Percentiles rank a stretch among this genome's conserved stretches.
Conservation (phyloP, 64 coral and sea anemone genomes). For the Dendrophyllia cribrosa region DNA sequence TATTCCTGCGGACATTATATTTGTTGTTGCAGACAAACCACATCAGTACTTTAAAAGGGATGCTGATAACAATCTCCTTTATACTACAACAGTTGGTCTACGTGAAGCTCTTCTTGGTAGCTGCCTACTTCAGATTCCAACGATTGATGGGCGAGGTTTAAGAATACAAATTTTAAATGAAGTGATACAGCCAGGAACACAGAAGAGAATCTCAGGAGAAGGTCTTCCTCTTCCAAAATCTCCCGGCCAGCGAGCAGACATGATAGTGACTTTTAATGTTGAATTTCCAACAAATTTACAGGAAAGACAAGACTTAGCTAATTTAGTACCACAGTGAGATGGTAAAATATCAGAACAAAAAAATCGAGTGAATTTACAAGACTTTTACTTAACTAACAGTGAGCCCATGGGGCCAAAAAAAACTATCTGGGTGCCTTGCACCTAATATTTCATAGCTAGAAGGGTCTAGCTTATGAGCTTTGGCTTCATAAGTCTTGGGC, state of each 20-base stretch:
- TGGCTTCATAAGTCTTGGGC: no score
- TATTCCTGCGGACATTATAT: conserved; percentile 90
- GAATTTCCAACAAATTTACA: conserved; percentile 90
- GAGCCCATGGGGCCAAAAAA: no score
- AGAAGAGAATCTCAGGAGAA: conserved; percentile 85
- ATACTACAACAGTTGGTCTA: conserved; percentile 85
- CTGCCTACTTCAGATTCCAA: conserved; percentile 76
- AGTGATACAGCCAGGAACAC: conserved; percentile 92
- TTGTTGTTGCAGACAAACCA: conserved; percentile 82
- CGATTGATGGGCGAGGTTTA: conserved; percentile 82
- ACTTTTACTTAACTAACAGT: no score
- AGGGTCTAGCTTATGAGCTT: no score
- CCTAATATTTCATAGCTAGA: no score
- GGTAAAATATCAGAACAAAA: neutral
- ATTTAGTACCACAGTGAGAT: neutral
- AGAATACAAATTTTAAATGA: conserved; percentile 81
- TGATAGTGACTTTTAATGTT: conserved; percentile 95
- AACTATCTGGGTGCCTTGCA: no score
- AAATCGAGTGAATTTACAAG: neutral
- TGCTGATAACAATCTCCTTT: conserved; percentile 91
- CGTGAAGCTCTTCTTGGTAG: conserved; percentile 84
- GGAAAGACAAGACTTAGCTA: conserved; percentile 78
- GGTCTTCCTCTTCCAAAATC: conserved; percentile 91
- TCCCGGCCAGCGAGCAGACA: conserved; percentile 69
- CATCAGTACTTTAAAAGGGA: conserved; percentile 96